Evolutionary conservation across 2,113 vertebrate genomes (phyloP), one percentile per base, ranked within the genome.

Genomic region (Bolborhynchus lineola): DNA sequence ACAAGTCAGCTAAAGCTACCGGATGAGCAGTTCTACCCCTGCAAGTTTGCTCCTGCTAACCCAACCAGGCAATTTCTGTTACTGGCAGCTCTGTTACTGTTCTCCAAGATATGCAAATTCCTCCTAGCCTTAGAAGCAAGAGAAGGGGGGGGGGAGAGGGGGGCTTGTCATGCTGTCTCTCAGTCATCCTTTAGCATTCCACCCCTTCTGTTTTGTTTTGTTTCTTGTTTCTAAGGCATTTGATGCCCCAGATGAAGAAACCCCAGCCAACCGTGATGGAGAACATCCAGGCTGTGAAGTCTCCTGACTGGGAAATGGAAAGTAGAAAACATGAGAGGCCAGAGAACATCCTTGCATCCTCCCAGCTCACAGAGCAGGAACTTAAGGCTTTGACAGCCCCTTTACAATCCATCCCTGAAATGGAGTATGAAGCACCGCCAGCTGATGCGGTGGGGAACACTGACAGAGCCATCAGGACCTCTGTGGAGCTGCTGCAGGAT

Each of bases 331-430:
- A 98, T 1, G 98, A 98, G 71, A 75, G 98, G 44, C 98, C 98
- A 16, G 98, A 99, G 93, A 97, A 97, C 69, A 91, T 98, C 33
- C 97, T 97, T 95, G 81, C 98, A 90, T 67, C 98, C 70, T 91
- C 98, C 96, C 98, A 98, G 96, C 98, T 98, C 92, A 95, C 98
- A 2, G 98, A 99, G 69, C 98, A 98, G 94, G 98, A 98, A 35
- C 96, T 98, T 68, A 98, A 98, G 96, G 97, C 98, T 85, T 80
- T 96, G 47, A 96, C 97, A 62, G 95, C 82, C 82, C 98, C 98
- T 64, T 98, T 99, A 42, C 98, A 98, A 95, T 98, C 98, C 68
- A 99, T 99, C 91, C 99, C 99, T 3, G 99, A 99, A 97, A 98
- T 98, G 53, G 99, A 99, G 50, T 98, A 97, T 8, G 98, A 98